Conservation (phyloP, 2,113 vertebrate genomes). For the Nothocercus nigrocapillus region DNA sequence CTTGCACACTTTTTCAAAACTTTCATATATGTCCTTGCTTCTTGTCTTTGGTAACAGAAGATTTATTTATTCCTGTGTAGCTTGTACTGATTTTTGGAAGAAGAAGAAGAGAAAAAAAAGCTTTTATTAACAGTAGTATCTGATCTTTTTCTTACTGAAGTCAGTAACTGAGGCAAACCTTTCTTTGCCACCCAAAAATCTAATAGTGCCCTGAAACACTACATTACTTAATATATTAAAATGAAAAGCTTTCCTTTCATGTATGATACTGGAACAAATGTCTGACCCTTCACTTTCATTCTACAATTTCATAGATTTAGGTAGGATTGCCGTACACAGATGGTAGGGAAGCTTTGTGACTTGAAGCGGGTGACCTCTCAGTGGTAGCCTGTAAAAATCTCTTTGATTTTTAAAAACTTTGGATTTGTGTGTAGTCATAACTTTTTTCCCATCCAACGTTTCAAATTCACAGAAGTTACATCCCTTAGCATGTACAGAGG, state of each 20-base stretch:
- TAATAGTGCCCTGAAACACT: neutral
- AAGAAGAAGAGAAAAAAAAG: neutral
- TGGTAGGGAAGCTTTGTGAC: neutral
- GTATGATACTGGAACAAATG: neutral
- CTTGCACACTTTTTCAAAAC: neutral
- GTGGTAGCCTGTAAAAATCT: neutral
- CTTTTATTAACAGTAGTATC: neutral
- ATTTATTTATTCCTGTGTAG: neutral
- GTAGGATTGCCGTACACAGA: accelerated
- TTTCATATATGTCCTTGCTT: neutral
- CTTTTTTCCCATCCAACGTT: neutral
- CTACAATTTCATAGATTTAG: neutral
- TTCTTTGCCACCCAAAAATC: conserved; percentile 15
- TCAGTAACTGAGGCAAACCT: neutral
- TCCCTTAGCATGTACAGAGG: neutral
- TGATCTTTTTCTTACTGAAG: neutral
- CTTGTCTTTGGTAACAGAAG: conserved; percentile 10
- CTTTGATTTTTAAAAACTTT: neutral
- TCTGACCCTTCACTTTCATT: neutral
- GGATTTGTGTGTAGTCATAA: neutral
- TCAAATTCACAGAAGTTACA: neutral
- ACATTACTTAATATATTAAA: neutral
- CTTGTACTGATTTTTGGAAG: neutral
- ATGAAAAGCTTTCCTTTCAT: neutral
- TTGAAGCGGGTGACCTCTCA: neutral